These are phyloP conservation scores for Piscicola geometra DNA, from an alignment of 2,888 invertebrate species.

Conservation along the genomic window DNA sequence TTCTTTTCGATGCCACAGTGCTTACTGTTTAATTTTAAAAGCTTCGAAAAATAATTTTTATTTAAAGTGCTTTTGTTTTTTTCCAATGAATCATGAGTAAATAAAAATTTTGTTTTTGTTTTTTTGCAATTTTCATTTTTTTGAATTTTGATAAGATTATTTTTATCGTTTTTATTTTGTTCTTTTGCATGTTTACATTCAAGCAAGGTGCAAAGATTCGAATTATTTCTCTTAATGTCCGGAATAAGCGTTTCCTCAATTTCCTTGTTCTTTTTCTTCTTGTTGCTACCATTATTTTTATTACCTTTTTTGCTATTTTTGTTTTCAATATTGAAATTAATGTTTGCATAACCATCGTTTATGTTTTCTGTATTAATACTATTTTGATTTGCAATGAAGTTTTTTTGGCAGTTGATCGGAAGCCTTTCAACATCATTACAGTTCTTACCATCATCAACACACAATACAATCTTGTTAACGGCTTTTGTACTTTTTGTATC, in stretches of 20 bases:
- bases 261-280: constrained; percentile 3
- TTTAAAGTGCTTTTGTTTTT: too few species aligned
- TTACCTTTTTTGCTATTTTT: not conserved
- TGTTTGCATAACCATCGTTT: not conserved
- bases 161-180: not conserved
- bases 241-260: constrained; percentile 14
- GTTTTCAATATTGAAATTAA: not conserved
- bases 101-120: not conserved
- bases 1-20: too few species aligned
- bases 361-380: too few species aligned
- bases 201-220: constrained; percentile 11
- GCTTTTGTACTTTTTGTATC: too few species aligned
- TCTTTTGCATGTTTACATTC: constrained; percentile 5
- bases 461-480: too few species aligned
- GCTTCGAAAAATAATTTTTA: too few species aligned
- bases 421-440: too few species aligned
- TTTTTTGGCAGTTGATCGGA: too few species aligned
- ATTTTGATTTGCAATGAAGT: too few species aligned
- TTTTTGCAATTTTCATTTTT: not conserved
- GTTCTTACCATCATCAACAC: too few species aligned
- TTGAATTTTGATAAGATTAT: not conserved
- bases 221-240: constrained; percentile 16
- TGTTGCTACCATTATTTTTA: not conserved
- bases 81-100: too few species aligned
- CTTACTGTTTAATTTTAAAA: too few species aligned